A percentile compares a stretch with the other conserved stretches of the same genome.
phyloP scores from a whole-genome alignment of 2,888 invertebrate genomes.

The Syritta pipiens region DNA sequence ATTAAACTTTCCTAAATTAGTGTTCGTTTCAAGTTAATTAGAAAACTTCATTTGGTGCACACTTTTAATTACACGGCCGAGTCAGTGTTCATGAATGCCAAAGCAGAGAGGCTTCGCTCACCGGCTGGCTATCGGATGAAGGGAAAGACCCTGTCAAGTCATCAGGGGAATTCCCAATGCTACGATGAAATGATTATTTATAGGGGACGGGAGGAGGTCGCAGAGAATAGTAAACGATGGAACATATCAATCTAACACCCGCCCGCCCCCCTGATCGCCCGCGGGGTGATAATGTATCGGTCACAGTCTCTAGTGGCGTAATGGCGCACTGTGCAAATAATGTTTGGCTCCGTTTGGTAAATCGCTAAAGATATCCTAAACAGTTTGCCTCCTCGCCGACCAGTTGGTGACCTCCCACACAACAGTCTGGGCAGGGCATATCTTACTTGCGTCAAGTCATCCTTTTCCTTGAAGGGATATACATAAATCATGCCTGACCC shows the following conservation, averaged over 20 bases:
- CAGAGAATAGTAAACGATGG: constrained; percentile 17
- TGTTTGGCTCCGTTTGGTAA: constrained; percentile 60
- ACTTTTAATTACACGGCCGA: constrained; percentile 47
- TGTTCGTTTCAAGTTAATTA: constrained; percentile 46
- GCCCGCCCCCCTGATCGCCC: constrained; percentile 15
- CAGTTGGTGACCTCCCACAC: constrained; percentile 53
- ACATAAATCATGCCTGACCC: constrained; percentile 69
- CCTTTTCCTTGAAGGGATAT: constrained; percentile 64
- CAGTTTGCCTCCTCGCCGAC: constrained; percentile 39
- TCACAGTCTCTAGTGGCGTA: constrained; percentile 36
- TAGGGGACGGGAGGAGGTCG: not conserved
- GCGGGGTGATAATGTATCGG: constrained; percentile 66
- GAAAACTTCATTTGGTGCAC: constrained; percentile 56
- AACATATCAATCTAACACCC: constrained; percentile 47
- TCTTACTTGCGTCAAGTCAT: constrained; percentile 68
- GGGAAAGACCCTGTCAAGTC: constrained; percentile 18
- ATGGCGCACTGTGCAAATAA: constrained; percentile 58
- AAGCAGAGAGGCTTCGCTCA: constrained; percentile 3
- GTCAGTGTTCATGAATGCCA: constrained; percentile 35
- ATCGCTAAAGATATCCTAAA: constrained; percentile 64
- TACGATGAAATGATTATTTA: constrained; percentile 10
- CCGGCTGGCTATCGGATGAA: not conserved
- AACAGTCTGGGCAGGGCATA: constrained; percentile 54
- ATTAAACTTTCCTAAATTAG: constrained; percentile 53
- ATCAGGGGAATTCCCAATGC: constrained; percentile 17